These are phyloP conservation scores for Colinus virginianus DNA, from an alignment of 2,113 vertebrate species.

Conservation along the genomic window DNA sequence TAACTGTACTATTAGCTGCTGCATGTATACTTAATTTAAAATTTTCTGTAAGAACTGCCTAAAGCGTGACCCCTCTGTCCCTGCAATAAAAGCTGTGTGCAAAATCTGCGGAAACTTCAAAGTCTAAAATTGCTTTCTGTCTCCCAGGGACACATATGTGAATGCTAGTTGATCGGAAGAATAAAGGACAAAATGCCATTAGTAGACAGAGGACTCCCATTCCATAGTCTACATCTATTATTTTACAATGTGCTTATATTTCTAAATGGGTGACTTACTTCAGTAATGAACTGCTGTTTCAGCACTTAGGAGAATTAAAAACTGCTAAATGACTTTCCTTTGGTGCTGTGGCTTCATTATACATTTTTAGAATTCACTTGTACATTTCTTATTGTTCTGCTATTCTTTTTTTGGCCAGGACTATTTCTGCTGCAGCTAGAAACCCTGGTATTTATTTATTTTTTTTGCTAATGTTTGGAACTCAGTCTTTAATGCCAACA, in stretches of 20 bases:
- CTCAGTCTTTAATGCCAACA: background rate
- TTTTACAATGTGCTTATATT: conserved; percentile 14
- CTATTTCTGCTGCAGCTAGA: background rate
- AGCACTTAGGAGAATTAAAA: background rate
- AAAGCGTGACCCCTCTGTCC: background rate
- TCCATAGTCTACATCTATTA: background rate
- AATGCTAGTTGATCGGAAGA: background rate
- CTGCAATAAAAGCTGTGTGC: conserved; percentile 11
- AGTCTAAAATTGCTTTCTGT: conserved; percentile 21
- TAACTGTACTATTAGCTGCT: background rate
- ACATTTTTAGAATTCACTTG: background rate
- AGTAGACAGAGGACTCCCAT: background rate
- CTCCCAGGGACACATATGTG: background rate
- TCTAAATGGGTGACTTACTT: background rate
- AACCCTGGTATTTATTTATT: background rate
- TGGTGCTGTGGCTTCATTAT: background rate
- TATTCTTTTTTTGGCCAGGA: background rate
- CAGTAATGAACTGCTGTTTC: background rate
- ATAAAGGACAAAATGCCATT: background rate
- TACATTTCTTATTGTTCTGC: background rate
- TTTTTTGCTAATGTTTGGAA: background rate
- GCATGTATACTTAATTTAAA: conserved; percentile 10
- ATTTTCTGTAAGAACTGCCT: conserved; percentile 27
- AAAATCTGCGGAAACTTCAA: conserved; percentile 12
- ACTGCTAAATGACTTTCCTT: background rate